Evolutionary conservation across 2,888 invertebrate genomes (phyloP).

Genomic region (Andricus quercusramuli): DNA sequence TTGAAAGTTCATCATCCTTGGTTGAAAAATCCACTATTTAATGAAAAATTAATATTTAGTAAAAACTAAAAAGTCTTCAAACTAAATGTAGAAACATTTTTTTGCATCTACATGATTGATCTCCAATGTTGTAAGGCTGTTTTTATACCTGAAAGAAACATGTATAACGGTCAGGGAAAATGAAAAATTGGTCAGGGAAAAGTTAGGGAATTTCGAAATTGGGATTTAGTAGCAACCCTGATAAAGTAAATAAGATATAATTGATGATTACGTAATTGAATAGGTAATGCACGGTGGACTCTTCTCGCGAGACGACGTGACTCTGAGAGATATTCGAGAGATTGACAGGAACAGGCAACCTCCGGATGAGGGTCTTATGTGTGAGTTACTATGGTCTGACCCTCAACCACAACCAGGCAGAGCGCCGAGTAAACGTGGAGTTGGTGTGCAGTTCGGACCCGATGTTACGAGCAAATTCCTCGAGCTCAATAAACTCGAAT

Average conservation of each 20-base stretch:
- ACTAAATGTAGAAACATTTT: no score
- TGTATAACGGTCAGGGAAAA: no score
- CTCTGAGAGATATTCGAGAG: conserved; percentile 93
- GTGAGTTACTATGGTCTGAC: conserved; percentile 99
- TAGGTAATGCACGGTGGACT: conserved; percentile 98
- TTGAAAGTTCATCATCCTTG: no score
- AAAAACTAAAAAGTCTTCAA: no score
- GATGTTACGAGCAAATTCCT: conserved; percentile 96
- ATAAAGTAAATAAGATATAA: background rate
- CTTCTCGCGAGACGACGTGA: conserved; percentile 95
- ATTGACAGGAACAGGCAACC: conserved; percentile 97
- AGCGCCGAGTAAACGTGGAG: conserved; percentile 96
- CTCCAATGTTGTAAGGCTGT: no score
- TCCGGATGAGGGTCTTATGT: conserved; percentile 98
- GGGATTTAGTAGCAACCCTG: no score
- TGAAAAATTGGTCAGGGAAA: no score
- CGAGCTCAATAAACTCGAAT: conserved; percentile 91
- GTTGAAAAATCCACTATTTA: no score
- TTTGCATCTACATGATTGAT: no score
- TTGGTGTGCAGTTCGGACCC: conserved; percentile 99
- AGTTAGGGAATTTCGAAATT: no score
- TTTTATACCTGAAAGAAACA: no score
- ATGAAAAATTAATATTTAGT: no score
- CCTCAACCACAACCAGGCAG: conserved; percentile 94
- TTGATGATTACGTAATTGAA: background rate